These are phyloP conservation scores for Crenuchus spilurus DNA, from an alignment of 2,797 vertebrate species.

Conservation along the genomic window DNA sequence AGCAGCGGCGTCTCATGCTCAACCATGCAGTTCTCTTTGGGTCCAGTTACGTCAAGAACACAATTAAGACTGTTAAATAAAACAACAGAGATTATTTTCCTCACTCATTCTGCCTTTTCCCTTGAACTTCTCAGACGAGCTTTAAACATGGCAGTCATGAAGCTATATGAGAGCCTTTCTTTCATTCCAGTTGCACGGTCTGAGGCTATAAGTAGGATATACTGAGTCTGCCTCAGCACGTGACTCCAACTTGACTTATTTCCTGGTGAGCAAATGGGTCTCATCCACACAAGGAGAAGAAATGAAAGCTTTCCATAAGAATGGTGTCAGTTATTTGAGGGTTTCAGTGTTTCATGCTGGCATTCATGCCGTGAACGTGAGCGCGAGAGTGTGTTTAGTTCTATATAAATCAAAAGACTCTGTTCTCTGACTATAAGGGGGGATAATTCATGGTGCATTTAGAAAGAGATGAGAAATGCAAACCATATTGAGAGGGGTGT, in stretches of 20 bases:
- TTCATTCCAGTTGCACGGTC: conserved; percentile 19
- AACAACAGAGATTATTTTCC: conserved; percentile 55
- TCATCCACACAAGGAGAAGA: conserved; percentile 57
- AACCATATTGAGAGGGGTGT: conserved; percentile 68
- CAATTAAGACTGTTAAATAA: conserved; percentile 52
- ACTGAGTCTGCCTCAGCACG: conserved; percentile 24
- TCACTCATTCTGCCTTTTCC: conserved; percentile 5
- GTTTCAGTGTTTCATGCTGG: conserved; percentile 22
- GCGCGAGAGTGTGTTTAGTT: conserved; percentile 14
- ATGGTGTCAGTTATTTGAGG: conserved; percentile 22
- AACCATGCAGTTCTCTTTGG: conserved; percentile 43
- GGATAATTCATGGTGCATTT: conserved; percentile 70
- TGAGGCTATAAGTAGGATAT: conserved; percentile 10
- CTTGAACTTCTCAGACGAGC: not conserved
- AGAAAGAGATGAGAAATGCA: conserved; percentile 65
- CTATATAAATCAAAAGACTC: conserved; percentile 31
- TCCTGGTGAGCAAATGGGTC: conserved; percentile 39
- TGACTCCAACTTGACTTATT: conserved; percentile 34
- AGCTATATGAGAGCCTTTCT: not conserved
- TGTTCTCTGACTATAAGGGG: conserved; percentile 54
- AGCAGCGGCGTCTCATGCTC: conserved; percentile 47
- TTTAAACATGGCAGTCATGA: conserved; percentile 17
- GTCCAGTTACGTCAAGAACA: conserved; percentile 52
- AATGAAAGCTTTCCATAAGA: conserved; percentile 59
- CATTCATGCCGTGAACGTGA: conserved; percentile 15